Evolutionary conservation across 2,888 invertebrate species (phyloP).

Genomic region (Altica lythri): DNA sequence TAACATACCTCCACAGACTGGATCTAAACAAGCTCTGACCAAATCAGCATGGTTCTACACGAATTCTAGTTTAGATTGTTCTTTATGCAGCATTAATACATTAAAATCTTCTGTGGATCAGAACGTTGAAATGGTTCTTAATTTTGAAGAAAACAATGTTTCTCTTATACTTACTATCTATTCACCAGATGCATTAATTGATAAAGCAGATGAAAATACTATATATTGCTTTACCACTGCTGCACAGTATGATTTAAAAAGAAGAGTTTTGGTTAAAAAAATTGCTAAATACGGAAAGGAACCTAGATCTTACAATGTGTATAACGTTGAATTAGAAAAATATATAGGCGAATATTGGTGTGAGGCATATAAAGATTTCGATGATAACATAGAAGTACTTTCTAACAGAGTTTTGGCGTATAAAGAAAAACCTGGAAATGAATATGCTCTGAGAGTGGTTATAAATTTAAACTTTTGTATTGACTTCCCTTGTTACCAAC

Average conservation of each 20-base stretch:
- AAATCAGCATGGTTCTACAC: constrained; percentile 30
- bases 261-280: constrained; percentile 49
- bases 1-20: neutral
- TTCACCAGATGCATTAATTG: constrained; percentile 62
- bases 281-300: constrained; percentile 17
- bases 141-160: constrained; percentile 38
- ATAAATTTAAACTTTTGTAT: constrained; percentile 46
- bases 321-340: constrained; percentile 60
- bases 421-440: constrained; percentile 44
- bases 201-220: constrained; percentile 58
- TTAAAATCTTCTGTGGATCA: neutral
- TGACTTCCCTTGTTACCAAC: constrained; percentile 22
- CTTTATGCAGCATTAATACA: constrained; percentile 34
- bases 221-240: constrained; percentile 68
- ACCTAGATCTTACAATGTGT: constrained; percentile 48
- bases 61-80: constrained; percentile 31
- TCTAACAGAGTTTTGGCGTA: constrained; percentile 62
- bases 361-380: constrained; percentile 60
- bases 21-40: constrained; percentile 21
- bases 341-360: constrained; percentile 70
- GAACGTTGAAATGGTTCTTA: constrained; percentile 37
- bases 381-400: constrained; percentile 54
- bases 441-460: constrained; percentile 49
- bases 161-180: constrained; percentile 60
- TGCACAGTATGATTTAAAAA: constrained; percentile 60